Base-by-base conservation (phyloP, 23 tunicate genomes). In the Oikopleura dioica region DNA sequence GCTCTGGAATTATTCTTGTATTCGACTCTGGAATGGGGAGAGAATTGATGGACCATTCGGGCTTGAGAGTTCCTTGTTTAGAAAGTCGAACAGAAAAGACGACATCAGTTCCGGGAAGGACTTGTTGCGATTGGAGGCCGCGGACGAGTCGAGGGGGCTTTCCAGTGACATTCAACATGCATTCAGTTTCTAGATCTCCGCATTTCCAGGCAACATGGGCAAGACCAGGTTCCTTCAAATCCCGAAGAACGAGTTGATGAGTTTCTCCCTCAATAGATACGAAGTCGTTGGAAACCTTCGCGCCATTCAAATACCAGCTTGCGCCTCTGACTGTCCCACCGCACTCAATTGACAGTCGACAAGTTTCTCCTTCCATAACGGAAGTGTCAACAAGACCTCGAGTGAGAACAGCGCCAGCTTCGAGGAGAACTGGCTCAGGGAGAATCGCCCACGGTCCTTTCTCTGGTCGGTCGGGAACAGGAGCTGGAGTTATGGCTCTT, bases 181-280 rank as follows among this genome's bases (percentile, higher is more conserved):
- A 63, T 31, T 63, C 33, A 2, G 72, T 63, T 2, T 63, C 72
- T 63, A 63, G 26, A 24, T 63, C 72, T 2, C 72, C 72, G 26
- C 72, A 63, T 21, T 2, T 24, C 72, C 72, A 63, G 4, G 16
- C 72, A 21, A 63, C 72, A 21, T 23, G 16, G 26, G 72, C 72
- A 63, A 63, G 4, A 2, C 72, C 72, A 63, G 72, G 72, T 16
- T 63, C 72, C 26, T 63, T 63, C 30, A 63, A 31, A 63, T 63
- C 72, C 5, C 72, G 72, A 16, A 63, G 33, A 21, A 63, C 33
- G 26, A 63, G 29, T 63, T 63, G 72, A 63, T 63, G 72, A 23
- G 72, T 63, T 63, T 63, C 72, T 23, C 33, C 72, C 26, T 63
- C 72, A 16, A 63, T 28, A 28, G 72, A 12, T 23, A 63, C 72